These are phyloP conservation scores for Cyclophora punctaria DNA, from an alignment of 2,888 invertebrate species.

Conservation along the genomic window DNA sequence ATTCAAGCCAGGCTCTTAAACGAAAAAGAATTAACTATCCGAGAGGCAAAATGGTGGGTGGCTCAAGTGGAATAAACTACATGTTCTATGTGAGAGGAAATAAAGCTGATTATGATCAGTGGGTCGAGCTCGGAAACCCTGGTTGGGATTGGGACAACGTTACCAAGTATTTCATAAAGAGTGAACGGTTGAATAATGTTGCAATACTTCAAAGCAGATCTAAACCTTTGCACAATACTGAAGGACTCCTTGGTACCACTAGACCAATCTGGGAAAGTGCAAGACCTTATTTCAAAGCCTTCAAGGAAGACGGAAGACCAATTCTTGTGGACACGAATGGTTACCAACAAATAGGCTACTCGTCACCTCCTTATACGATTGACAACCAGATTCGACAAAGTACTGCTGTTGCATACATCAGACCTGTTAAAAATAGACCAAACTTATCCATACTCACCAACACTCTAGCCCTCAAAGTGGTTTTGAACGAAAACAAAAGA, in stretches of 20 bases:
- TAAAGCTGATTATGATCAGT: constrained; percentile 72
- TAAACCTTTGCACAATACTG: constrained; percentile 11
- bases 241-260: constrained; percentile 19
- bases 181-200: constrained; percentile 15
- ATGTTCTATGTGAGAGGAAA: constrained; percentile 80
- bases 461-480: constrained; percentile 25
- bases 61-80: constrained; percentile 77
- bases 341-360: constrained; percentile 25
- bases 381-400: constrained; percentile 25
- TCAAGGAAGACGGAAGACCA: constrained; percentile 16
- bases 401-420: constrained; percentile 25
- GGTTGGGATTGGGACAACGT: constrained; percentile 35
- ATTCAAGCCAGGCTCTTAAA: constrained; percentile 23
- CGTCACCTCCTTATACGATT: constrained; percentile 20
- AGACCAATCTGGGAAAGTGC: constrained; percentile 8
- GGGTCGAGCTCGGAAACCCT: constrained; percentile 70
- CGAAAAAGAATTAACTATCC: constrained; percentile 45
- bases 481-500: constrained; percentile 20
- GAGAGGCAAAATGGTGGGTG: constrained; percentile 78
- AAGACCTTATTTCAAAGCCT: constrained; percentile 11
- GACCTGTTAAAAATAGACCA: constrained; percentile 20
- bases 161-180: constrained; percentile 30
- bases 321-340: constrained; percentile 28
- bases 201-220: constrained; percentile 5
- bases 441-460: constrained; percentile 30